These are phyloP conservation scores for Hydrocynus forskahlii DNA, from an alignment of 2,797 vertebrate species.

Conservation along the genomic window DNA sequence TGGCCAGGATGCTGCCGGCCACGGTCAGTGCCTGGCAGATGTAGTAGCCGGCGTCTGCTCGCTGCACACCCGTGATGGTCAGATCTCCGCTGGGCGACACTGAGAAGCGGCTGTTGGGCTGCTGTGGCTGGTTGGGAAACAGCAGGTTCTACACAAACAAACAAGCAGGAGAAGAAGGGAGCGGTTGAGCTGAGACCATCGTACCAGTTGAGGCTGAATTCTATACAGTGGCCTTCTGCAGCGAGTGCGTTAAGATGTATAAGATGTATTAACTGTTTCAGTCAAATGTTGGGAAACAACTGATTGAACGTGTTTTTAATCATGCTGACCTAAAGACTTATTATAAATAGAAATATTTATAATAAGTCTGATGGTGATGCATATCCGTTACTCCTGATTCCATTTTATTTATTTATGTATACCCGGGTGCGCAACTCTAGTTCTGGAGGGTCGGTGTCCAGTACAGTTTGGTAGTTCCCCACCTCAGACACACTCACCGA, in stretches of 20 bases:
- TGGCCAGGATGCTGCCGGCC: conserved; percentile 97
- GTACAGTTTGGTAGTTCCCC: too few species aligned
- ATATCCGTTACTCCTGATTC: too few species aligned
- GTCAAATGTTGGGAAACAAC: not conserved
- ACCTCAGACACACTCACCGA: too few species aligned
- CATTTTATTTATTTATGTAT: too few species aligned
- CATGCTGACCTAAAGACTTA: too few species aligned
- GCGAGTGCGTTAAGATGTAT: not conserved
- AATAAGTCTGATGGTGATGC: too few species aligned
- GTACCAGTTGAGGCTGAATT: not conserved
- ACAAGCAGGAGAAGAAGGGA: conserved; percentile 54
- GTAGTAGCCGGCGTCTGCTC: conserved; percentile 94
- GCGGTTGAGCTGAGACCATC: not conserved
- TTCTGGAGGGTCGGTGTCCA: too few species aligned
- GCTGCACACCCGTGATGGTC: conserved; percentile 92
- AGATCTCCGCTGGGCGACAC: conserved; percentile 94
- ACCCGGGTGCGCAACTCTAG: too few species aligned
- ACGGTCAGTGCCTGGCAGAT: conserved; percentile 98
- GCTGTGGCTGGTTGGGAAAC: conserved; percentile 97
- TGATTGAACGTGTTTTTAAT: too few species aligned
- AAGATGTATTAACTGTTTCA: not conserved
- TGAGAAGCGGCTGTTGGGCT: conserved; percentile 91
- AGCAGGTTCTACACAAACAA: conserved; percentile 87
- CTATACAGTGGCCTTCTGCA: not conserved
- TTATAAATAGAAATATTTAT: too few species aligned